Base-by-base conservation (phyloP, 2,888 invertebrate species). In the Coenonympha arcania region DNA sequence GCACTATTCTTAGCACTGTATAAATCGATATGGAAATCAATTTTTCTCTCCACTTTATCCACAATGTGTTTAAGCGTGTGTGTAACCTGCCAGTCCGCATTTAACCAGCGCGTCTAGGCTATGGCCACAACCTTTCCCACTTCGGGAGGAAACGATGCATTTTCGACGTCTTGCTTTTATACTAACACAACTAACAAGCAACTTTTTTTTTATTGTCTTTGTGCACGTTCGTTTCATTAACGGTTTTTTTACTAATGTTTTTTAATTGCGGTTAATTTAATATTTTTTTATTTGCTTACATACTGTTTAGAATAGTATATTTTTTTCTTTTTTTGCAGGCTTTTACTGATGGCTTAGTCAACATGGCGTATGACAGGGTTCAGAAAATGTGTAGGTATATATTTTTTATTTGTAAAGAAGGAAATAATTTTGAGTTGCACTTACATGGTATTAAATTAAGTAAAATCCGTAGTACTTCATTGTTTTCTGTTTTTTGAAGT, bases 291-390 rank as follows among this genome's bases (percentile, higher is more conserved):
- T 37, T 50, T 34, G 6, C 18, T 13, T 6, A 26, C 8, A 56
- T 58, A 48, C 13, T 51, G n/a, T n/a, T n/a, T n/a, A n/a, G n/a
- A n/a, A n/a, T 45, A 54, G 28, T 56, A 52, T 55, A 56, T 55
- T 49, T 60, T n/a, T 61, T 63, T 50, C 58, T 67, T 67, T 66
- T 69, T 62, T 54, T 64, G 61, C 78, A 78, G 79, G 78, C 67
- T 79, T 69, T 70, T 78, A 78, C 73, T 76, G 71, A 73, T 48
- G 37, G 54, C 57, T 54, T 56, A 26, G 53, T 47, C 56, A 55
- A 55, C 52, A 1, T 34, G 26, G 13, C 18, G 20, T 33, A 19
- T 9, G 13, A 15, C n/a, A 8, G 22, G 20, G 13, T 42, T 22
- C 18, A 31, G 13, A 43, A 43, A 43, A 48, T 48, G 61, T 57